A percentile compares a stretch with the other conserved stretches of the same genome.
phyloP scores from a whole-genome alignment of 1,140 invertebrate species.

The Drosophila lini region DNA sequence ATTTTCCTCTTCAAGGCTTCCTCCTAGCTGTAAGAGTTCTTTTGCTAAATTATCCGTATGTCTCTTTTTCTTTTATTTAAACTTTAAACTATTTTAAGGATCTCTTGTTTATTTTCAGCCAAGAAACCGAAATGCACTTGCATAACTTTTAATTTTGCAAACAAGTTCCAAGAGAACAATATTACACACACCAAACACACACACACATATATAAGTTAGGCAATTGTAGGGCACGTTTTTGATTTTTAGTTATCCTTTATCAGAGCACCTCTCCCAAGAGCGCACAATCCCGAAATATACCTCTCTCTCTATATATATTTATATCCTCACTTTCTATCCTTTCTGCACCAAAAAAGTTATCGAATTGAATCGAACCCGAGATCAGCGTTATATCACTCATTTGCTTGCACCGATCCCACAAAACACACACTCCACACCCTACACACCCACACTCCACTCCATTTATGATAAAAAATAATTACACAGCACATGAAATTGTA shows the following conservation, averaged over 20 bases:
- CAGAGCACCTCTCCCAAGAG: constrained; percentile 41
- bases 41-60: constrained; percentile 23
- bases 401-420: constrained; percentile 54
- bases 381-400: constrained; percentile 50
- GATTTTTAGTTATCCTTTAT: constrained; percentile 32
- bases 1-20: constrained; percentile 38
- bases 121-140: constrained; percentile 20
- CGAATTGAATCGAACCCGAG: constrained; percentile 19
- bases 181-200: constrained; percentile 4
- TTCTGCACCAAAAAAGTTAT: constrained; percentile 27
- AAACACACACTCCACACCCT: constrained; percentile 20
- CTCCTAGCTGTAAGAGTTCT: constrained; percentile 22
- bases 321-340: constrained; percentile 35
- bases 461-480: constrained; percentile 54
- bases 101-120: constrained; percentile 45
- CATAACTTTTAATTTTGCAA: constrained; percentile 26
- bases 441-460: constrained; percentile 14
- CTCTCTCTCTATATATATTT: constrained; percentile 16
- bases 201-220: constrained; percentile 36
- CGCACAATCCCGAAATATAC: constrained; percentile 42
- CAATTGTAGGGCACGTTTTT: constrained; percentile 38
- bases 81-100: constrained; percentile 44
- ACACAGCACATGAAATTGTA: constrained; percentile 57
- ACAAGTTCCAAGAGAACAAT: constrained; percentile 1
- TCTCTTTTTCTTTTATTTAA: constrained; percentile 32